Conservation (phyloP, 2,113 vertebrate species). For the Cyanistes caeruleus region DNA sequence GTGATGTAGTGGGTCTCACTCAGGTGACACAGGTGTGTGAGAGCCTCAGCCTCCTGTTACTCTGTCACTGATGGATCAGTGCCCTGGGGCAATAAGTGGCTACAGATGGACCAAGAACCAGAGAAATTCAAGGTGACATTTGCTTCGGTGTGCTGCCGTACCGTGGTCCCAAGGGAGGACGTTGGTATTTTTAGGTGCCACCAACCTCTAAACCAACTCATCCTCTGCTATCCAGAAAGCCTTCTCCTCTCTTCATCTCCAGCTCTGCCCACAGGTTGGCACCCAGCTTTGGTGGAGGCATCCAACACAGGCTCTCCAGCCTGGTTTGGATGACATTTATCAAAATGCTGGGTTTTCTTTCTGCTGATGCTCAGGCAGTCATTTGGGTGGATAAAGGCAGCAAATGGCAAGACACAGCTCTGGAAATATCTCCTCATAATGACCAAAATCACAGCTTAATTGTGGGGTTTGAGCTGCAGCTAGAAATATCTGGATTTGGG, state of each 20-base stretch:
- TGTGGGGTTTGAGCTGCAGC: slow-evolving; percentile 52
- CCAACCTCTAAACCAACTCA: neutral
- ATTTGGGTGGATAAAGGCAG: slow-evolving; percentile 12
- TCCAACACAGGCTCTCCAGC: neutral
- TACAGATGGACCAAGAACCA: neutral
- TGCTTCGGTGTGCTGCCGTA: neutral
- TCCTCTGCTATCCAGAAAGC: neutral
- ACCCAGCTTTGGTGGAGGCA: neutral
- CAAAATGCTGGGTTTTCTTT: slow-evolving; percentile 26
- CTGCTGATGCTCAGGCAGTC: neutral
- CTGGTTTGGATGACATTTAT: slow-evolving; percentile 61
- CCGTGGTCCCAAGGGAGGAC: neutral
- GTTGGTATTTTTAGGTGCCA: neutral
- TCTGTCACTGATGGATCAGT: neutral
- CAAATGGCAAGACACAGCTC: neutral
- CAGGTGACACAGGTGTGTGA: neutral
- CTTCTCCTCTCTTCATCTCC: neutral
- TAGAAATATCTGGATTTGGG: slow-evolving; percentile 52
- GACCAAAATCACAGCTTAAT: slow-evolving; percentile 56
- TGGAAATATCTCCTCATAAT: slow-evolving; percentile 46
- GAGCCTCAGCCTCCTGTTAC: neutral
- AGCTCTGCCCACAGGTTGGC: slow-evolving; percentile 35
- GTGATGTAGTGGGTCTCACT: too few relatives aligned
- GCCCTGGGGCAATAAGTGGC: neutral
- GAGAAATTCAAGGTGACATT: neutral